Base-by-base conservation (phyloP, 1,140 invertebrate species). In the Kradibia gibbosae region DNA sequence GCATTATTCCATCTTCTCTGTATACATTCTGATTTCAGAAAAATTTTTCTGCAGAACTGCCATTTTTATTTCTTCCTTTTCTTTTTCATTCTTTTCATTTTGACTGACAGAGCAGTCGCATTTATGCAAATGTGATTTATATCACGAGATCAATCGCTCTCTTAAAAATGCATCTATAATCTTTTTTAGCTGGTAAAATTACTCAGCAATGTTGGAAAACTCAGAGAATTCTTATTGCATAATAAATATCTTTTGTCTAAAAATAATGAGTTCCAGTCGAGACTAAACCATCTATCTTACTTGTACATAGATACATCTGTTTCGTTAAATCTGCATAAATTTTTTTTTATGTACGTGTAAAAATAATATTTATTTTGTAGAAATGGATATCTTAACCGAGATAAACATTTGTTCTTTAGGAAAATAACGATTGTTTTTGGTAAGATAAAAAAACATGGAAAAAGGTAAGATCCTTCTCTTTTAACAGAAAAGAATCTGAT, bases 391-490 rank as follows among this genome's bases (percentile, higher is more conserved):
- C 31, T 67, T 67, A 65, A 65, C 36, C 13, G 34, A 67, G 15
- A 22, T 20, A 22, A 8, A 39, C 17, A 1, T 39, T n/a, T 3
- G 36, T 10, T 36, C 28, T 67, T 39, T n/a, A 8, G 20, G 34
- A n/a, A 67, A 67, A 39, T 67, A 67, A 67, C 4, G 62, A 67
- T 67, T 67, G 11, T 67, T 67, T 67, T 67, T 39, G 4, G 17
- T 13, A 57, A 25, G 25, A 8, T 25, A 57, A 28, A 57, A 7
- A 48, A 48, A 48, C 7, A 65, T 0, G 1, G 1, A 67, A 39
- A 39, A 8, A 20, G 50, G 15, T 3, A 20, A 22, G 8, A 67
- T 67, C 34, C 62, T 67, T 67, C 28, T 67, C 15, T 36, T 67
- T n/a, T 34, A 39, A n/a, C 20, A 34, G 62, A 17, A 67, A 39